These are phyloP conservation scores for Cairina moschata DNA, from an alignment of 2,113 vertebrate genomes.

Conservation along the genomic window DNA sequence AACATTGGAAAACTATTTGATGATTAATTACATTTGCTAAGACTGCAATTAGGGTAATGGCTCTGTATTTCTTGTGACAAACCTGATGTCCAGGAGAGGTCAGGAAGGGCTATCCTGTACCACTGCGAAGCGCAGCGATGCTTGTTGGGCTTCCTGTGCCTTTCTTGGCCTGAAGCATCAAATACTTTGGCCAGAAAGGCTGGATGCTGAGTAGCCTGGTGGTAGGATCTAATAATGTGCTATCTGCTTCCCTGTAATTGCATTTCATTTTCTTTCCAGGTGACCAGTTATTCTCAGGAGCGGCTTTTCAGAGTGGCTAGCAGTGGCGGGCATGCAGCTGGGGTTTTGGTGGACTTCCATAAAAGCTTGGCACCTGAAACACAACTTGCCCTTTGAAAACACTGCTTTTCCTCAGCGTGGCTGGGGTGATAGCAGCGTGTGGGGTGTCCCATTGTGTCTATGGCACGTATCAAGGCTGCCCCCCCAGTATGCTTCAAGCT, in stretches of 20 bases:
- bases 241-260: not conserved
- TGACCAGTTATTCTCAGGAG: not conserved
- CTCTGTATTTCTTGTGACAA: conserved; percentile 5
- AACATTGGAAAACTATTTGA: conserved; percentile 12
- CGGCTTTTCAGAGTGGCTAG: not conserved
- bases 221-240: not conserved
- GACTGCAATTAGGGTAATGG: conserved; percentile 33
- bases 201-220: not conserved
- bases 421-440: accelerated
- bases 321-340: not conserved
- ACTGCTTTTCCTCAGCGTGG: not conserved
- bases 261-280: not conserved
- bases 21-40: conserved; percentile 32
- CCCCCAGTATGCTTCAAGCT: not conserved
- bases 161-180: accelerated
- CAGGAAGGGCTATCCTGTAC: not conserved
- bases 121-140: not conserved
- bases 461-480: not conserved
- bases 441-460: not conserved
- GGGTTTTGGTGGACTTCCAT: not conserved
- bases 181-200: not conserved
- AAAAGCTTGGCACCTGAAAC: not conserved
- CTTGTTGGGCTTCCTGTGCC: not conserved
- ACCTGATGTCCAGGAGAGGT: not conserved
- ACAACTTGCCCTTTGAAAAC: not conserved